Evolutionary conservation across 2,888 invertebrate species (phyloP).

Genomic region (Callinectes sapidus): DNA sequence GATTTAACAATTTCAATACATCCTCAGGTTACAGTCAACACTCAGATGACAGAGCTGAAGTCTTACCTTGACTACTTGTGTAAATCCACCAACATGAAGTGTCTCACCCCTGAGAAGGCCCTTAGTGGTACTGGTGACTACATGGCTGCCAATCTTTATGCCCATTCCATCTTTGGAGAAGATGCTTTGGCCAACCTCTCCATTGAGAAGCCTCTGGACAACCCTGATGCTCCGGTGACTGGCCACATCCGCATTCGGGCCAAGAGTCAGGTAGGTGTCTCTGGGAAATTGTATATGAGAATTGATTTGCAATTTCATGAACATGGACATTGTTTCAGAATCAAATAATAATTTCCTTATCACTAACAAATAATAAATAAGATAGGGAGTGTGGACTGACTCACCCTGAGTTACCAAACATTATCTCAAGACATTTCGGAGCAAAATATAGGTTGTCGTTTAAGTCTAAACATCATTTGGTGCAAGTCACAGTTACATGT

Average conservation of each 20-base stretch:
- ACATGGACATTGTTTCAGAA: too few species aligned
- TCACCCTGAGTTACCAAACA: too few species aligned
- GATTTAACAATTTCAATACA: conserved; percentile 12
- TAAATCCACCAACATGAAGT: conserved; percentile 98
- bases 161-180: conserved; percentile 97
- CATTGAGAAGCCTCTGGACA: conserved; percentile 95
- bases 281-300: background rate
- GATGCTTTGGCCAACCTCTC: conserved; percentile 99
- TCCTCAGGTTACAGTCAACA: conserved; percentile 88
- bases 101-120: conserved; percentile 96
- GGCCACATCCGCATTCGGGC: conserved; percentile 99
- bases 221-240: conserved; percentile 90
- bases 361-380: too few species aligned
- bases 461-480: too few species aligned
- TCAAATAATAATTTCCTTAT: too few species aligned
- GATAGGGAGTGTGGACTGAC: too few species aligned
- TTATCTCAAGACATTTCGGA: too few species aligned
- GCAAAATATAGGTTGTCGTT: too few species aligned
- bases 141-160: conserved; percentile 99
- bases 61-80: conserved; percentile 95
- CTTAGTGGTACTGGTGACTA: conserved; percentile 83
- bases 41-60: conserved; percentile 91
- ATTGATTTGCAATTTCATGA: background rate
- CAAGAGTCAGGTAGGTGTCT: conserved; percentile 89
- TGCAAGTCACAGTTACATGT: too few species aligned